Evolutionary conservation across 2,888 invertebrate species (phyloP).

Genomic region (Trypoxylon attenuatum): DNA sequence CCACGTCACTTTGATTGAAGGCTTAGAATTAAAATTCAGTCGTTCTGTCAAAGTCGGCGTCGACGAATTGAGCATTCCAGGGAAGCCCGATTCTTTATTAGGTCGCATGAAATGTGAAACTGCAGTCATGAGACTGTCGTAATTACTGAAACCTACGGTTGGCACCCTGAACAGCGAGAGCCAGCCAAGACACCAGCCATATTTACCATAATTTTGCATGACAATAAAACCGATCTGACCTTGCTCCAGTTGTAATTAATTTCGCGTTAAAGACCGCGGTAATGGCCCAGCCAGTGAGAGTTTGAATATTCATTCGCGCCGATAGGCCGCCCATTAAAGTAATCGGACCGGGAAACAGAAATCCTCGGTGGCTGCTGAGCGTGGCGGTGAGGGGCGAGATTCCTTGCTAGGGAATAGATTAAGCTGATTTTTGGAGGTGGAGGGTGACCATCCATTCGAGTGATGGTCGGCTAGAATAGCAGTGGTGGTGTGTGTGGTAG

Average conservation of each 20-base stretch:
- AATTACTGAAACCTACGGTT: no score
- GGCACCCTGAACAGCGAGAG: no score
- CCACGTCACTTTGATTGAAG: no score
- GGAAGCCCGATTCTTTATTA: no score
- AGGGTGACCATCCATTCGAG: slow-evolving; percentile 58
- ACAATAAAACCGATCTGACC: not conserved
- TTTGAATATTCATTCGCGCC: slow-evolving; percentile 1
- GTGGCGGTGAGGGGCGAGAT: slow-evolving; percentile 28
- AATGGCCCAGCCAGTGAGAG: not conserved
- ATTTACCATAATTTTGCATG: not conserved
- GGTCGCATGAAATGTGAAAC: no score
- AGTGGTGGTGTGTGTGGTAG: no score
- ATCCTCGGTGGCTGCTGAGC: slow-evolving; percentile 1
- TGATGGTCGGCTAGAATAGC: no score
- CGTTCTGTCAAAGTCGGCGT: no score
- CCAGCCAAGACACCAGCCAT: no score
- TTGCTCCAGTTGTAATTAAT: not conserved
- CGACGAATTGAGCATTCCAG: no score
- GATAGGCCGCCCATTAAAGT: not conserved
- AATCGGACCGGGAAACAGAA: not conserved
- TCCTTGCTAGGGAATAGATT: slow-evolving; percentile 46
- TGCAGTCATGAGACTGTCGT: no score
- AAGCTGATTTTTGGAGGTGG: slow-evolving; percentile 52
- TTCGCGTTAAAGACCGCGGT: not conserved
- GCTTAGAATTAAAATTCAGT: no score